These are phyloP conservation scores for Brevimyrus niger DNA, from an alignment of 2,113 vertebrate species.

Conservation along the genomic window DNA sequence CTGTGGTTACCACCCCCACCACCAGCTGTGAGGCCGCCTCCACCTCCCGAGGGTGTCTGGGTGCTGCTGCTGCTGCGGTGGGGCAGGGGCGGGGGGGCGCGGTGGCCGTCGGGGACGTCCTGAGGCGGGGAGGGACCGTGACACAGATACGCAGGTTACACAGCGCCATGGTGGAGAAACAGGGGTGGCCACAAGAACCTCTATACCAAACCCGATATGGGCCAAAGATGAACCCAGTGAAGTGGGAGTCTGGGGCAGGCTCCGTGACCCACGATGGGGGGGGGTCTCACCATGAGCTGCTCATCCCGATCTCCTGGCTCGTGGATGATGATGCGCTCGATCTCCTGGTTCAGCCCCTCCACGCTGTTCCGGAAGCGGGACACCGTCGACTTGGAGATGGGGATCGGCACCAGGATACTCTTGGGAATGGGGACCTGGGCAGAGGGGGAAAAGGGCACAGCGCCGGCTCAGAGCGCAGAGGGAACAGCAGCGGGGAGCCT, in stretches of 20 bases:
- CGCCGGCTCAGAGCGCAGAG: neutral
- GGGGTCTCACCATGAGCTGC: constrained; percentile 79
- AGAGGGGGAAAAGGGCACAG: neutral
- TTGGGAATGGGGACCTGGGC: constrained; percentile 86
- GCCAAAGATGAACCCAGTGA: neutral
- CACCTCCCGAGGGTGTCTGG: constrained; percentile 84
- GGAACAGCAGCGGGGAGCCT: neutral
- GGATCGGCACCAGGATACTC: constrained; percentile 85
- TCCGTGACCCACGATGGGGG: neutral
- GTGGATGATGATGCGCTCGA: constrained; percentile 92
- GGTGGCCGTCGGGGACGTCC: constrained; percentile 92
- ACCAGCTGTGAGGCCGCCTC: constrained; percentile 59
- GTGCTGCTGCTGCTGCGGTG: constrained; percentile 95
- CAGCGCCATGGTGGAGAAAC: neutral
- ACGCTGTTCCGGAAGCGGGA: constrained; percentile 94
- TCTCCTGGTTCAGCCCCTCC: constrained; percentile 96
- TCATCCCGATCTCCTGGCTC: constrained; percentile 91
- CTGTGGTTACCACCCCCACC: constrained; percentile 71
- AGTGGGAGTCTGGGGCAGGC: neutral
- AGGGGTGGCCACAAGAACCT: neutral
- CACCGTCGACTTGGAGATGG: constrained; percentile 85
- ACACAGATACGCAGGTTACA: neutral
- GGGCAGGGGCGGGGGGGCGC: constrained; percentile 78
- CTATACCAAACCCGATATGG: neutral
- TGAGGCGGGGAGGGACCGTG: constrained; percentile 66